Percentiles rank a stretch among this genome's conserved stretches.
Evolutionary conservation across 2,113 vertebrate genomes (phyloP).

Genomic region (Nibea coibor): DNA sequence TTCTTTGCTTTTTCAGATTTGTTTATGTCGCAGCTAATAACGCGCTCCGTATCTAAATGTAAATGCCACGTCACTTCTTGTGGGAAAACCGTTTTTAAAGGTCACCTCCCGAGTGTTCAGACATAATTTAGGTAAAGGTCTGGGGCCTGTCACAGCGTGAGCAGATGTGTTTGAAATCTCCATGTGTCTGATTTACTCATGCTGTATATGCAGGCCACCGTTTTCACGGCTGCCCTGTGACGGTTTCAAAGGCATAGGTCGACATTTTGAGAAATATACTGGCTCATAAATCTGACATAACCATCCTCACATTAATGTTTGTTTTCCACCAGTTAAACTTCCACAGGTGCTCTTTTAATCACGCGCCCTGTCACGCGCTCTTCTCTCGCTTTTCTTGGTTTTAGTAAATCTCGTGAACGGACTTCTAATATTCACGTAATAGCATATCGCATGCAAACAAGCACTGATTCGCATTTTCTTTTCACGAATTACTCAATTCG

Average conservation of each 20-base stretch:
- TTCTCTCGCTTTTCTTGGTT: no score
- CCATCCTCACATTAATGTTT: no score
- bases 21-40: neutral
- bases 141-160: slow-evolving; percentile 6
- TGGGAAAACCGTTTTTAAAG: neutral
- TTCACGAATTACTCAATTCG: no score
- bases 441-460: no score
- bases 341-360: no score
- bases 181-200: neutral
- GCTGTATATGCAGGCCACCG: no score
- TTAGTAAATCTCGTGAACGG: no score
- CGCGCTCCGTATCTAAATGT: neutral
- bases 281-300: no score
- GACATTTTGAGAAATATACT: neutral
- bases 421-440: no score
- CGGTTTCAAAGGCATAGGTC: neutral
- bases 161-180: slow-evolving; percentile 18
- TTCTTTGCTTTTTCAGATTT: neutral
- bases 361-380: no score
- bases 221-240: neutral
- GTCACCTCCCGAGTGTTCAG: neutral
- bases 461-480: no score
- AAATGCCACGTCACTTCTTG: neutral
- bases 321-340: no score
- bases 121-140: slow-evolving; percentile 4